Conservation (phyloP, 2,797 vertebrate genomes). For the Hippopotamyrus pictus region DNA sequence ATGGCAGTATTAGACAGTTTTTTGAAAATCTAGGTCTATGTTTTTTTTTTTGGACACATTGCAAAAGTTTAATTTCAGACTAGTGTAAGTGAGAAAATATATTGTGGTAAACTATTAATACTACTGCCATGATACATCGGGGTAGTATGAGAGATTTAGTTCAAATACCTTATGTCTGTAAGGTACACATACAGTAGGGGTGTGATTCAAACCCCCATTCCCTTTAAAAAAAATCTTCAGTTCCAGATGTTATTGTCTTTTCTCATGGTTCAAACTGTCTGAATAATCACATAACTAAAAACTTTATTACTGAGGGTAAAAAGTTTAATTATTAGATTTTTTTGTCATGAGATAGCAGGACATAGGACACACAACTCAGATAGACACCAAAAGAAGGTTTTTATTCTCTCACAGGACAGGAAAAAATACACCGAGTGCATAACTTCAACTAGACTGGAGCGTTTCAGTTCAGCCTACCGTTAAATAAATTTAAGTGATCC, state of each 20-base stretch:
- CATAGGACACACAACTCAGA: neutral
- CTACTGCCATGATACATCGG: neutral
- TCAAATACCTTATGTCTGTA: neutral
- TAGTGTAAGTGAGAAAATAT: neutral
- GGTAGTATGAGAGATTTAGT: neutral
- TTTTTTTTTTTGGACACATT: neutral
- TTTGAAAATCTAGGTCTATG: neutral
- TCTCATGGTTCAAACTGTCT: neutral
- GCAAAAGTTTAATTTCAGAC: neutral
- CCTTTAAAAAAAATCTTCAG: neutral
- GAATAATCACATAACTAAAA: neutral
- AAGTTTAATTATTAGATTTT: neutral
- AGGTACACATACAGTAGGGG: neutral
- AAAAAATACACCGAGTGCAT: neutral
- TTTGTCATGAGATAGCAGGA: neutral
- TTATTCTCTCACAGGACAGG: neutral
- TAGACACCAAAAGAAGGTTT: neutral
- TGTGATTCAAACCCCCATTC: neutral
- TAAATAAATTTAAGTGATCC: neutral
- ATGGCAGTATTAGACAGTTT: neutral
- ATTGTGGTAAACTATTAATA: neutral
- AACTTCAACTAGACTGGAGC: neutral
- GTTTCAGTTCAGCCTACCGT: neutral
- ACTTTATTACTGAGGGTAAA: neutral
- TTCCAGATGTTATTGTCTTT: neutral